Conservation (phyloP, 2,113 vertebrate genomes). For the Clinocottus analis region DNA sequence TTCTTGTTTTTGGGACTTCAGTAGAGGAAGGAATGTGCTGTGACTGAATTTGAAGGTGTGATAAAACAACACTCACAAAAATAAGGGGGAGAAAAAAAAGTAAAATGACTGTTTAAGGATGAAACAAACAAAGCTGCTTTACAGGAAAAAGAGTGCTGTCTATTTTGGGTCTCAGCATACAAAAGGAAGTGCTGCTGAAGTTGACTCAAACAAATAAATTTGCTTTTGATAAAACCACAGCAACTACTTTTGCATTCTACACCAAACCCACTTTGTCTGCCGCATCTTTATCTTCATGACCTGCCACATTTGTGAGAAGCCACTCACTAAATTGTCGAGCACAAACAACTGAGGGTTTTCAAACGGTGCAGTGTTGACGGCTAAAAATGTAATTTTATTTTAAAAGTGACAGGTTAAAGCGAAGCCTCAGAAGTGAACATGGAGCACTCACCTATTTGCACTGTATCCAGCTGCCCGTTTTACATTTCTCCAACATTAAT, state of each 20-base stretch:
- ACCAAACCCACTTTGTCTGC: conserved; percentile 84
- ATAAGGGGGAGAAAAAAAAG: conserved; percentile 46
- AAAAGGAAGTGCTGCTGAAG: conserved; percentile 84
- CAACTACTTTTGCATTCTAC: conserved; percentile 85
- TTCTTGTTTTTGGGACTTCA: conserved; percentile 70
- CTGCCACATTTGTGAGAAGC: conserved; percentile 77
- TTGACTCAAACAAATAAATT: conserved; percentile 88
- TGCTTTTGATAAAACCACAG: conserved; percentile 87
- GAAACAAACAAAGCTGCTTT: conserved; percentile 74
- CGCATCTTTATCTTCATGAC: conserved; percentile 80
- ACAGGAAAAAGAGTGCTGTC: conserved; percentile 73
- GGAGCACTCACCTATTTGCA: conserved; percentile 54
- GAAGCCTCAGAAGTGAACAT: conserved; percentile 70
- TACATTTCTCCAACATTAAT: conserved; percentile 85
- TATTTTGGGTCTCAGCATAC: conserved; percentile 83
- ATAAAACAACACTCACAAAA: conserved; percentile 71
- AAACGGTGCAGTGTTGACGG: conserved; percentile 40
- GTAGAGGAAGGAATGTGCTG: conserved; percentile 56
- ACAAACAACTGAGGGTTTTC: conserved; percentile 66
- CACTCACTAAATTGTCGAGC: conserved; percentile 70
- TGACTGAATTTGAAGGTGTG: conserved; percentile 75
- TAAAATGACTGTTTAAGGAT: conserved; percentile 61
- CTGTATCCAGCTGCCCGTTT: conserved; percentile 80
- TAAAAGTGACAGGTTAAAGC: conserved; percentile 63
- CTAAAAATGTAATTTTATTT: conserved; percentile 70